A percentile compares a stretch with the other conserved stretches of the same genome.
Evolutionary conservation across 2,113 vertebrate genomes (phyloP).

Genomic region (Bubalus kerabau): DNA sequence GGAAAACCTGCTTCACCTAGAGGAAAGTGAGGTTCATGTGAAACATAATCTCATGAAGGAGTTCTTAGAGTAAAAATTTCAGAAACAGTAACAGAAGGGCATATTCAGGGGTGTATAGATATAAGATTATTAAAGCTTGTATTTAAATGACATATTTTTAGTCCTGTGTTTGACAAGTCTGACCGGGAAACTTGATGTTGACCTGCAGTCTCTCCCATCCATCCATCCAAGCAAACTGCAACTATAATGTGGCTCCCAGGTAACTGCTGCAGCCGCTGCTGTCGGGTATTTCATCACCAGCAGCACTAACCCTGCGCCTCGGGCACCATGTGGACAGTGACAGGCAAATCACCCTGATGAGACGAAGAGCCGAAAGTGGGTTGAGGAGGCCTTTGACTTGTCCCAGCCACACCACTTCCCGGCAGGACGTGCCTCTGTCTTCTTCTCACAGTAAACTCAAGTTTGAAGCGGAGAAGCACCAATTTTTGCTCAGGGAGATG

Average conservation of each 20-base stretch:
- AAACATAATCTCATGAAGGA: not conserved
- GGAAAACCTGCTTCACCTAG: not conserved
- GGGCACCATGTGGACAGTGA: conserved; percentile 56
- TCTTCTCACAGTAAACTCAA: not conserved
- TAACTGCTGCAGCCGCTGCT: conserved; percentile 22
- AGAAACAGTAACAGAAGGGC: not conserved
- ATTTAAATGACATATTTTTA: not conserved
- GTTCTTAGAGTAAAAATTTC: not conserved
- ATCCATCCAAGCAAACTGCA: not conserved
- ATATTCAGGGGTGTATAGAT: not conserved
- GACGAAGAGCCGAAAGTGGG: not conserved
- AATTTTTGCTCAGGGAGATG: conserved; percentile 48
- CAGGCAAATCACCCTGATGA: conserved; percentile 27
- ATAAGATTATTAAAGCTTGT: not conserved
- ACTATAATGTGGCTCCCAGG: not conserved
- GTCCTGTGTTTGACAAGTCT: not conserved
- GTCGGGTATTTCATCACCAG: not conserved
- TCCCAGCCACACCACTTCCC: not conserved
- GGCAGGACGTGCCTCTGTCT: not conserved
- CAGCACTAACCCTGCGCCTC: conserved; percentile 54
- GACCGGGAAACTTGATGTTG: not conserved
- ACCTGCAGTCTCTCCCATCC: not conserved
- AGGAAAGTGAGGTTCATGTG: not conserved
- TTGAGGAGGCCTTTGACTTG: not conserved
- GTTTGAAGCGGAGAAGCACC: not conserved